Evolutionary conservation across 2,888 invertebrate genomes (phyloP).

Genomic region (Panopea generosa): DNA sequence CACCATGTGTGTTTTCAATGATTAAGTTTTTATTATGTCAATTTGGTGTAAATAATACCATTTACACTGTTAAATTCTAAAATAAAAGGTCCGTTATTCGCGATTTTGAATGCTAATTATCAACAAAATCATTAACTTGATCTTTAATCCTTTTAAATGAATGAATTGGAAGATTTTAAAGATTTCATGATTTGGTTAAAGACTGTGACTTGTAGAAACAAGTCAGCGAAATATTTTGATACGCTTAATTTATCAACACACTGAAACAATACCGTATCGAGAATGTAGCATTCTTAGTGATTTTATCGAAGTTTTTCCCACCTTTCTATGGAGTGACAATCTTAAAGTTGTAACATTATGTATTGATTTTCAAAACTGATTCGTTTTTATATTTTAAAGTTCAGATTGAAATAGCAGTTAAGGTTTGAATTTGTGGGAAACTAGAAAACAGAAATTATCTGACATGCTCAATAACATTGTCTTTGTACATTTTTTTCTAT

Average conservation of each 20-base stretch:
- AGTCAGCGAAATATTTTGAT: slow-evolving; percentile 43
- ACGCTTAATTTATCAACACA: slow-evolving; percentile 37
- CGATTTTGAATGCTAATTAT: slow-evolving; percentile 29
- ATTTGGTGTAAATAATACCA: slow-evolving; percentile 31
- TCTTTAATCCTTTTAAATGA: slow-evolving; percentile 30
- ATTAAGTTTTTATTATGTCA: slow-evolving; percentile 29
- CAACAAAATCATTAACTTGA: slow-evolving; percentile 38
- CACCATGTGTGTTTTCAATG: slow-evolving; percentile 36
- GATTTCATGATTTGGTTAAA: slow-evolving; percentile 19
- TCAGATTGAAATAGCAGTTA: too few species aligned
- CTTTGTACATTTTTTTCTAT: slow-evolving; percentile 13
- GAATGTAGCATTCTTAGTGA: slow-evolving; percentile 54
- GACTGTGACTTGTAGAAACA: slow-evolving; percentile 41
- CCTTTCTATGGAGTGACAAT: slow-evolving; percentile 24
- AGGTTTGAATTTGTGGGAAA: too few species aligned
- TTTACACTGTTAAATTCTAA: slow-evolving; percentile 16
- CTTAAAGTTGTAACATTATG: slow-evolving; percentile 17
- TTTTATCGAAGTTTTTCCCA: slow-evolving; percentile 61
- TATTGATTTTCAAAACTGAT: too few species aligned
- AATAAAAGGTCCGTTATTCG: slow-evolving; percentile 44
- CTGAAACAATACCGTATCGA: slow-evolving; percentile 36
- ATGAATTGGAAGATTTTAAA: slow-evolving; percentile 43
- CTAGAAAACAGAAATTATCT: too few species aligned
- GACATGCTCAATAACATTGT: background rate
- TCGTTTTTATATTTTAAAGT: too few species aligned